A percentile compares a stretch with the other conserved stretches of the same genome.
These are phyloP conservation scores for Erebia palarica DNA, from an alignment of 2,888 invertebrate genomes.

Conservation along the genomic window DNA sequence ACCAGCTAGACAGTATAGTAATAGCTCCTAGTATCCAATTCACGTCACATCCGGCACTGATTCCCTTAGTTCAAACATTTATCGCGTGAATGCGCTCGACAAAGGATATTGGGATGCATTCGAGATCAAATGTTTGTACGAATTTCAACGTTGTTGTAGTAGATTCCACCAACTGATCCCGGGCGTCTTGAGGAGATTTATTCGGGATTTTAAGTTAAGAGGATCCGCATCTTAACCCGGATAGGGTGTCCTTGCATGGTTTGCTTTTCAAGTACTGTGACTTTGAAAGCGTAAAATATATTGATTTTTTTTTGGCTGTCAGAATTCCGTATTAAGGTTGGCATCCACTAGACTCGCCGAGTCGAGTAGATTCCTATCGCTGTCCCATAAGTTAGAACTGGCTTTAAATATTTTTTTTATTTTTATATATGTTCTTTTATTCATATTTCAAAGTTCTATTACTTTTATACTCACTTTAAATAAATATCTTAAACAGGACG, in stretches of 20 bases:
- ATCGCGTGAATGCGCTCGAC: slow-evolving; percentile 31
- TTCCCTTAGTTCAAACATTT: slow-evolving; percentile 31
- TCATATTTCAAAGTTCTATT: too few species aligned
- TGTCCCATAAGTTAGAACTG: too few species aligned
- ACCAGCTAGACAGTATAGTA: not conserved
- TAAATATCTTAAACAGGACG: too few species aligned
- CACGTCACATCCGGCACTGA: slow-evolving; percentile 23
- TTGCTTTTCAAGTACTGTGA: too few species aligned
- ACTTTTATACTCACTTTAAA: too few species aligned
- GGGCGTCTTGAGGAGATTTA: slow-evolving; percentile 19
- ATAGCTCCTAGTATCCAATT: slow-evolving; percentile 24
- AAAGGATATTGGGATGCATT: slow-evolving; percentile 36
- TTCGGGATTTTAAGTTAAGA: slow-evolving; percentile 14
- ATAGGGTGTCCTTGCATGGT: not conserved
- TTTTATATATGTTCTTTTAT: too few species aligned
- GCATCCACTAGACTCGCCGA: too few species aligned
- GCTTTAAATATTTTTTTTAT: too few species aligned
- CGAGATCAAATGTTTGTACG: slow-evolving; percentile 37
- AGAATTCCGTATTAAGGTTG: too few species aligned
- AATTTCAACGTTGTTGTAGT: slow-evolving; percentile 31
- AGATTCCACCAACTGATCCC: slow-evolving; percentile 19
- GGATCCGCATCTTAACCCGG: slow-evolving; percentile 3
- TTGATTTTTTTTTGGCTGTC: too few species aligned
- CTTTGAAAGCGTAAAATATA: too few species aligned
- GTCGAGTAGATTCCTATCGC: too few species aligned